Conservation (phyloP, 2,888 invertebrate species). For the Caenorhabditis imperialis region DNA sequence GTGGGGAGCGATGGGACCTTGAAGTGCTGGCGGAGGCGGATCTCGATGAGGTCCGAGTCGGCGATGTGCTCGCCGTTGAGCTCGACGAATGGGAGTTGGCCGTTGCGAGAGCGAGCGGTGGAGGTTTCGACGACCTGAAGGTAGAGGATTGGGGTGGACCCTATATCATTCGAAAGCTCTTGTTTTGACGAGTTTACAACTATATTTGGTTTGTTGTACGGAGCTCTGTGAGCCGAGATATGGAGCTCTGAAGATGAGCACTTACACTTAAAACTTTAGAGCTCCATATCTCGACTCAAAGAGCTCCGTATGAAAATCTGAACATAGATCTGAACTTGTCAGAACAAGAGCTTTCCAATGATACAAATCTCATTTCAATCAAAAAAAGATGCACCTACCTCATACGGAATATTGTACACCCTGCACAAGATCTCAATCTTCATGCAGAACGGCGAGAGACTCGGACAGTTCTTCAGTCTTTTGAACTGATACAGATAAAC, state of each 20-base stretch:
- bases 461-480: slow-evolving; percentile 67
- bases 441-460: slow-evolving; percentile 75
- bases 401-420: slow-evolving; percentile 70
- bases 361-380: too few relatives aligned
- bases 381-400: slow-evolving; percentile 46
- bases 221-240: too few relatives aligned
- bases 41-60: slow-evolving; percentile 50
- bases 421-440: slow-evolving; percentile 73
- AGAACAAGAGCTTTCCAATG: too few relatives aligned
- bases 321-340: too few relatives aligned
- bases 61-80: slow-evolving; percentile 56
- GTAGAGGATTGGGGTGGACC: too few relatives aligned
- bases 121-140: slow-evolving; percentile 23
- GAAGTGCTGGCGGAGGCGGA: slow-evolving; percentile 45
- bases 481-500: slow-evolving; percentile 76
- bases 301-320: too few relatives aligned
- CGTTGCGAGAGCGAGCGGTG: slow-evolving; percentile 32
- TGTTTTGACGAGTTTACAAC: too few relatives aligned
- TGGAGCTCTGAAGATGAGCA: too few relatives aligned
- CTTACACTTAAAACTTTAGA: too few relatives aligned
- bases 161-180: too few relatives aligned
- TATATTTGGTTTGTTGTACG: too few relatives aligned
- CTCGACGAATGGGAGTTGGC: slow-evolving; percentile 50
- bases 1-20: slow-evolving; percentile 41
- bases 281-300: too few relatives aligned